These are phyloP conservation scores for Zosterops hypoxanthus DNA, from an alignment of 2,113 vertebrate genomes.

Conservation along the genomic window DNA sequence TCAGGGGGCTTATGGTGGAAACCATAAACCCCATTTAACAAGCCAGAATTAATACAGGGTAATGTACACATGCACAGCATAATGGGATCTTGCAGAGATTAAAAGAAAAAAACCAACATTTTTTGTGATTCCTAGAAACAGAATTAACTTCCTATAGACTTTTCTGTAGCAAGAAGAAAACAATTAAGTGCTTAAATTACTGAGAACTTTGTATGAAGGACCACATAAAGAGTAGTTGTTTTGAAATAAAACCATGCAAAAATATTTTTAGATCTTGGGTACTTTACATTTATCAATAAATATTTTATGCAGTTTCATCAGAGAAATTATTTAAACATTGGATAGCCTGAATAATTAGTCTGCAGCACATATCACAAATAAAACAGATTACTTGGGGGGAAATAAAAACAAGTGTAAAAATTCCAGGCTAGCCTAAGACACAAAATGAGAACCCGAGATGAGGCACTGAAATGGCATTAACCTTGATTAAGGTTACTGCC, in stretches of 20 bases:
- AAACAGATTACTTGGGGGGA: background rate
- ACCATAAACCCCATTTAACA: slow-evolving; percentile 10
- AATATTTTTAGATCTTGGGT: slow-evolving; percentile 51
- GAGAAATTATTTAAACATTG: slow-evolving; percentile 54
- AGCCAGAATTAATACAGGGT: background rate
- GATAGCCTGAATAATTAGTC: slow-evolving; percentile 58
- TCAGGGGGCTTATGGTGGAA: background rate
- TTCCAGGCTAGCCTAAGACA: background rate
- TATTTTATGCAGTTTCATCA: slow-evolving; percentile 53
- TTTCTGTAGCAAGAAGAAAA: background rate
- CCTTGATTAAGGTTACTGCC: slow-evolving; percentile 55
- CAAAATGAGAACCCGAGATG: slow-evolving; percentile 5
- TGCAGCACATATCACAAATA: background rate
- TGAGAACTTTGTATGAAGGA: background rate
- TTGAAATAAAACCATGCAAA: slow-evolving; percentile 40
- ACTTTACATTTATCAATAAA: slow-evolving; percentile 68
- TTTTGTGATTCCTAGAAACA: slow-evolving; percentile 14
- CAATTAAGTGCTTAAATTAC: background rate
- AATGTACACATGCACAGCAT: background rate
- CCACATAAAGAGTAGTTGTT: background rate
- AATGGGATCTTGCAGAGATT: slow-evolving; percentile 33
- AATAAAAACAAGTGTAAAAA: background rate
- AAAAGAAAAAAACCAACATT: background rate
- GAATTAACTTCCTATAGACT: background rate
- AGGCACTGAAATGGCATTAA: slow-evolving; percentile 32